Conservation (phyloP, 2,888 invertebrate species). For the Lithodes maja region DNA sequence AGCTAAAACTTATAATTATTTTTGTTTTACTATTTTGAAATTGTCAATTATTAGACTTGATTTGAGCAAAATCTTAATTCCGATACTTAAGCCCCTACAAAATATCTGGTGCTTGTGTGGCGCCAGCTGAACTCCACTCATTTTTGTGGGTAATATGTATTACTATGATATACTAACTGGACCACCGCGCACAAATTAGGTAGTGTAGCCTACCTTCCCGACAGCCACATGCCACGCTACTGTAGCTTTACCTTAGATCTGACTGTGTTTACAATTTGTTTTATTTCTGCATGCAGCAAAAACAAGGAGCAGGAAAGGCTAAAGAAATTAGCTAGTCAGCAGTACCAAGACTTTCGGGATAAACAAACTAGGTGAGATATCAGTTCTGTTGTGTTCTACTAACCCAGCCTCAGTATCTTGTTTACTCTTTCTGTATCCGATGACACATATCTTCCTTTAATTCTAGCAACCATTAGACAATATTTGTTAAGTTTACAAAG, state of each 20-base stretch:
- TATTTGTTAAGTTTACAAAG: not conserved
- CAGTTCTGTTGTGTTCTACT: conserved; percentile 34
- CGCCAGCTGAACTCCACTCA: too few relatives aligned
- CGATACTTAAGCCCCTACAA: too few relatives aligned
- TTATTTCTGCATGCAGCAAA: conserved; percentile 67
- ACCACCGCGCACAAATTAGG: too few relatives aligned
- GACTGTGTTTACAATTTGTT: conserved; percentile 39
- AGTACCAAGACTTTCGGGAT: conserved; percentile 70
- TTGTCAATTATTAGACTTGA: too few relatives aligned
- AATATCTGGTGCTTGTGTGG: too few relatives aligned
- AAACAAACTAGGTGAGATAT: conserved; percentile 70
- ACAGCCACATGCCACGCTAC: not conserved
- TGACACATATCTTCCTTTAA: not conserved
- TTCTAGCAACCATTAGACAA: not conserved
- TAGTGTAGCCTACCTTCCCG: too few relatives aligned
- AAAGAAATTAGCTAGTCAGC: conserved; percentile 70
- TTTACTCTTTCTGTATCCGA: not conserved
- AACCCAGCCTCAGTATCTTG: not conserved
- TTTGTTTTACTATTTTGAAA: too few relatives aligned
- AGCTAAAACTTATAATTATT: too few relatives aligned
- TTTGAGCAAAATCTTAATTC: too few relatives aligned
- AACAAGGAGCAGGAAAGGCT: conserved; percentile 70
- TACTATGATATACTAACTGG: too few relatives aligned
- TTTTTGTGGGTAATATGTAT: too few relatives aligned
- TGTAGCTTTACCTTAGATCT: conserved; percentile 33